These are phyloP conservation scores for Caenorhabditis japonica DNA, from an alignment of 2,888 invertebrate genomes.

Conservation along the genomic window DNA sequence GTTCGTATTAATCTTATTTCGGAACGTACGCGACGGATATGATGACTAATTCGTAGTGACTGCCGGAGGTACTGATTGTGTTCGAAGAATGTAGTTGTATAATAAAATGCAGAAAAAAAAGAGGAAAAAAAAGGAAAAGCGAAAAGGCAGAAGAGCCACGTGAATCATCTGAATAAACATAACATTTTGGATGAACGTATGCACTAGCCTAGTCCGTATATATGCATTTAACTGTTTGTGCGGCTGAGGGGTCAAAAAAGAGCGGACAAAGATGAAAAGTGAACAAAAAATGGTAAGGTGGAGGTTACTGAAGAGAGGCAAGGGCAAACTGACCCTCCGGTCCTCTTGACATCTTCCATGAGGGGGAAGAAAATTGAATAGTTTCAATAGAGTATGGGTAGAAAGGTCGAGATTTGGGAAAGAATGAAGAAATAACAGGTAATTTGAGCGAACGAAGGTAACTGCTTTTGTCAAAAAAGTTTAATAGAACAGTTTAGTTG, in stretches of 20 bases:
- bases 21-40: conserved; percentile 13
- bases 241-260: conserved; percentile 3
- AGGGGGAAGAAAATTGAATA: conserved; percentile 33
- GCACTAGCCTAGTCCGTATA: conserved; percentile 15
- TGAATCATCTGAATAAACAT: conserved; percentile 51
- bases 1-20: conserved; percentile 29
- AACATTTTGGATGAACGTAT: conserved; percentile 3
- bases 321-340: conserved; percentile 29
- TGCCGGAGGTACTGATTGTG: conserved; percentile 1
- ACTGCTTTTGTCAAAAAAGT: not conserved
- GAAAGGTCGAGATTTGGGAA: conserved; percentile 24
- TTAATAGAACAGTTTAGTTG: too few species aligned
- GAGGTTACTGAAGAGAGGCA: conserved; percentile 6
- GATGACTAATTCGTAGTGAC: conserved; percentile 41
- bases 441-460: conserved; percentile 1
- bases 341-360: conserved; percentile 42
- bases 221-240: conserved; percentile 7
- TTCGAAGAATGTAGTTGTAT: not conserved
- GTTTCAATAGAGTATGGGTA: conserved; percentile 24
- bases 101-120: not conserved
- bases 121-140: conserved; percentile 11
- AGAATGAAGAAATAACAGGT: not conserved
- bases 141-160: conserved; percentile 40
- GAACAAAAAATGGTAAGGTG: conserved; percentile 1
- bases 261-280: not conserved